Evolutionary conservation across 2,797 vertebrate genomes (phyloP), one percentile per base, ranked within the genome.

Genomic region (Cryptoprocta ferox): DNA sequence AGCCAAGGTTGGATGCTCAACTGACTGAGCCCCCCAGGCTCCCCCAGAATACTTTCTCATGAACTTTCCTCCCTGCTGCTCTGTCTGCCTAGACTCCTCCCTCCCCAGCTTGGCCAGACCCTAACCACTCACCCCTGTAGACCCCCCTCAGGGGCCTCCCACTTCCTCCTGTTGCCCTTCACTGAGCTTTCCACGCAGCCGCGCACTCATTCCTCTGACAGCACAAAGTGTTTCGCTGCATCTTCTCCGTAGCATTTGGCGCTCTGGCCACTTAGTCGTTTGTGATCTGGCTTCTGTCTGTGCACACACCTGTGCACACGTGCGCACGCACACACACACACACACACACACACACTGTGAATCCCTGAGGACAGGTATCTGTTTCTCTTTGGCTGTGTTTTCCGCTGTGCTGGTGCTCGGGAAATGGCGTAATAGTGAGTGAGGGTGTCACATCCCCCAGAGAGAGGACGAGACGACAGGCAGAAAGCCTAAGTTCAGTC

Each of bases 261-360:
- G 53, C 15, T 63, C 48, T 3, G 88, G 59, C 56, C 21, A 35
- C 39, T 61, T 15, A 39, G 37, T 86, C 53, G 42, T 63, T 42
- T 84, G 63, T 56, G 45, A 39, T 24, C 26, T 63, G 66, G 30
- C 16, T 68, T 83, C 48, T 30, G 32, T 30, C 39, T 78, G 3
- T 6, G 5, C n/a, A 7, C 28, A 11, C 53, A 26, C 3, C 9
- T 1, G 24, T 4, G 32, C 4, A 14, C 35, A 39, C 0, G 18
- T 18, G 5, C 59, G 12, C 66, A 21, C 4, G 4, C 2, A 14
- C 4, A 1, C 10, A 12, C 39, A 65, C 56, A 16, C 56, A 61
- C 21, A 3, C 70, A n/a, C 28, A 14, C 6, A 2, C 21, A 21
- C 39, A 65, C 30, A 4, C 39, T 48, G 73, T 35, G 68, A 76